Percentiles rank a stretch among this genome's conserved stretches.
These are phyloP conservation scores for Cuniculus paca DNA, from an alignment of 2,797 vertebrate species.

Conservation along the genomic window DNA sequence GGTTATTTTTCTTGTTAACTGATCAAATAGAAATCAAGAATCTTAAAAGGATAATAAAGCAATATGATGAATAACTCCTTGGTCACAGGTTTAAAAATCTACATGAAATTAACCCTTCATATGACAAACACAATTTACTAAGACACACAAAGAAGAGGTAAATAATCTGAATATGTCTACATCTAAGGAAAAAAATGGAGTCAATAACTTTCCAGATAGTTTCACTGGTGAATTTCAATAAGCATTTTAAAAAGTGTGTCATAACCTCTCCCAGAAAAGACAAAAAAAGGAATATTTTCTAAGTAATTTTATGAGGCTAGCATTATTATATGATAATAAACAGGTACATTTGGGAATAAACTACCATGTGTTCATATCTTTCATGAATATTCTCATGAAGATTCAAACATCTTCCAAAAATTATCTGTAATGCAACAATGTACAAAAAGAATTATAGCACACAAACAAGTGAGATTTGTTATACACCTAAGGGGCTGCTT, in stretches of 20 bases:
- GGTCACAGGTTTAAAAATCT: not conserved
- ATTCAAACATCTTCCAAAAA: not conserved
- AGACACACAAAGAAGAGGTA: not conserved
- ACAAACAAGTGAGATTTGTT: not conserved
- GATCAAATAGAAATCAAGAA: not conserved
- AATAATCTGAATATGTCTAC: not conserved
- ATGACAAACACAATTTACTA: not conserved
- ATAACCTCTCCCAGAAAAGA: not conserved
- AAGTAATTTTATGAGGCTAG: not conserved
- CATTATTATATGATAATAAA: not conserved
- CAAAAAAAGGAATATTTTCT: not conserved
- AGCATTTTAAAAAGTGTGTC: not conserved
- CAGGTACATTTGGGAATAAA: not conserved
- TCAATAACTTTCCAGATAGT: not conserved
- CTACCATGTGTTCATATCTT: not conserved
- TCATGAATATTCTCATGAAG: not conserved
- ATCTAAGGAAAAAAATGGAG: not conserved
- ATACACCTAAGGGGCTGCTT: not conserved
- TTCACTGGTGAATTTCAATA: not conserved
- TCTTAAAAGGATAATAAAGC: not conserved
- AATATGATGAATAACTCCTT: not conserved
- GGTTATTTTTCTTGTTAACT: not conserved
- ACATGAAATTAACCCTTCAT: not conserved
- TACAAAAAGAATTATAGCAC: not conserved
- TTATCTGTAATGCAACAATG: not conserved